Base-by-base conservation (phyloP, 30 jellyfish, hydroid and myxozoan species). In the Nemopilema nomurai region DNA sequence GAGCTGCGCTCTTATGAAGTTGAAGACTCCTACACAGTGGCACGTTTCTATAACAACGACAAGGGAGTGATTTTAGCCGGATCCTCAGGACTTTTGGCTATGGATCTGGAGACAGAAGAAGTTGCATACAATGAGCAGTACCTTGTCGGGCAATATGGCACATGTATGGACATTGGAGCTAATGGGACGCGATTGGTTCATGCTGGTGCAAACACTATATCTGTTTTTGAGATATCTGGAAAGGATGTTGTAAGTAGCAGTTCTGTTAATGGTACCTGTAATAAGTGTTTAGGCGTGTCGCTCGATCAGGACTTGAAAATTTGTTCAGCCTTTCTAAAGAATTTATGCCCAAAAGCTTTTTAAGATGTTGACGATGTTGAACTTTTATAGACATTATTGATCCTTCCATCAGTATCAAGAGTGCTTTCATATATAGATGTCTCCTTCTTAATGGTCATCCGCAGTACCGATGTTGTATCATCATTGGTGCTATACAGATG, bases 51-150 rank as follows among this genome's bases (percentile, higher is more conserved):
- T 68, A 21, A 69, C 31, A 62, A 86, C 75, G 96, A 87, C 69
- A 67, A 30, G 8, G 64, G 94, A 28, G 94, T 89, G 1, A 52
- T 81, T 28, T 30, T 87, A 67, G 71, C 87, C 28, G 91, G 91
- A 3, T 87, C 50, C 50, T 26, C 77, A 41, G 89, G 89, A 0
- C 20, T 92, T 33, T 52, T 50, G 1, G 86, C 87, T 16, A 62
- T 82, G 77, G 94, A 79, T 49, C 51, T 91, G 18, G 83, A 74
- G 1, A 31, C 97, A 26, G 97, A 87, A 28, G 96, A 86, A 62
- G 62, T 86, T 19, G 19, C 69, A 20, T 91, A 32, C 51, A 20
- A 73, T 8, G 96, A 91, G n/a, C 91, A 87, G 22, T 8, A 17
- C 32, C 68, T 88, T n/a, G 49, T 26, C 0, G 96, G 96, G 1